Conservation (phyloP, 2,113 vertebrate genomes). For the Myrmecophaga tridactyla region DNA sequence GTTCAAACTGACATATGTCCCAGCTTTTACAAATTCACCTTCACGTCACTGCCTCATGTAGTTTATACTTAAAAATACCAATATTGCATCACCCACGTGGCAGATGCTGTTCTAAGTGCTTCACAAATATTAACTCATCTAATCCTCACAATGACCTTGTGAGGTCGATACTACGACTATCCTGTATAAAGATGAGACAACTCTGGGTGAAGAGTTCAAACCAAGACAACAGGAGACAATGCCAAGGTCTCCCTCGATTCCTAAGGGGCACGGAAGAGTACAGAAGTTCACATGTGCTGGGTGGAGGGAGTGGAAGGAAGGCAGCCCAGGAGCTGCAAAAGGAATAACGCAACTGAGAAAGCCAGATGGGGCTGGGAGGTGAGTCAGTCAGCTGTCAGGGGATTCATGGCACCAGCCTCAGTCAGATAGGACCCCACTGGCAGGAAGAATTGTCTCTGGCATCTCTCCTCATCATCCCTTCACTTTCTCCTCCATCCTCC, state of each 20-base stretch:
- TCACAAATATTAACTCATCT: neutral
- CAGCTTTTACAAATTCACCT: neutral
- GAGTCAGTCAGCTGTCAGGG: neutral
- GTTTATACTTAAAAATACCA: neutral
- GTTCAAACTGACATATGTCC: neutral
- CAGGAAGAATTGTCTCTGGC: neutral
- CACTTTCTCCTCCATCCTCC: neutral
- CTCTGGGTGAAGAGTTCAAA: neutral
- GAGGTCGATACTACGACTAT: neutral
- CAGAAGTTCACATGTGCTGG: neutral
- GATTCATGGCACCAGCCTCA: neutral
- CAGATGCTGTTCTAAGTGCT: neutral
- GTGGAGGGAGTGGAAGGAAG: neutral
- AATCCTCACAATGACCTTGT: neutral
- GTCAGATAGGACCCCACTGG: rapidly evolving
- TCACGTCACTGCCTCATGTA: rapidly evolving
- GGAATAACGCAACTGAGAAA: neutral
- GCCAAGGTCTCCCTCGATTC: neutral
- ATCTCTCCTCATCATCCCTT: neutral
- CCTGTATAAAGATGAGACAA: neutral
- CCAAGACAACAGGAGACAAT: neutral
- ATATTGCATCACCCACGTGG: neutral
- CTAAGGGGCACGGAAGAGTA: neutral
- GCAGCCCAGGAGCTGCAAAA: neutral
- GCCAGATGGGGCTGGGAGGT: neutral